phyloP scores from a whole-genome alignment of 30 jellyfish, hydroid and myxozoan species.

The Nemopilema nomurai region DNA sequence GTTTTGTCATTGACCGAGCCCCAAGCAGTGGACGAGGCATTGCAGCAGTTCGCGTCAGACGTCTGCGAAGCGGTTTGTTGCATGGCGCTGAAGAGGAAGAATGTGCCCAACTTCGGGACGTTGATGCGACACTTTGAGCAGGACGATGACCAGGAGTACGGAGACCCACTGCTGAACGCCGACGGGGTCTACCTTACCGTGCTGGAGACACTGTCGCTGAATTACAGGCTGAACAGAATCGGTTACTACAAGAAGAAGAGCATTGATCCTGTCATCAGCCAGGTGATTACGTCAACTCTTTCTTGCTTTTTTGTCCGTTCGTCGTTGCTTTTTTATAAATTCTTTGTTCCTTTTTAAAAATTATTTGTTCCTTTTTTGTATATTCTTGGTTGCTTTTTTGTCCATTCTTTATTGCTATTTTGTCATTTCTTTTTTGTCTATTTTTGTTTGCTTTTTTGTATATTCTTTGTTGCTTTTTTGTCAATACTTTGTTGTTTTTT shows the following conservation, averaged over 20 bases:
- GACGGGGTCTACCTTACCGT: constrained; percentile 96
- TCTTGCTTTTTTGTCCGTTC: neutral
- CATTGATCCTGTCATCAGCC: constrained; percentile 54
- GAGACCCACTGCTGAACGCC: constrained; percentile 86
- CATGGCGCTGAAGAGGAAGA: constrained; percentile 93
- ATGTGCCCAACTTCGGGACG: constrained; percentile 97
- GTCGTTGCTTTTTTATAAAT: neutral
- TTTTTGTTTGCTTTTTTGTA: too few relatives aligned
- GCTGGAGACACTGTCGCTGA: constrained; percentile 68
- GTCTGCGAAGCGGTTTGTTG: constrained; percentile 99
- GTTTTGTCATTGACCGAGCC: constrained; percentile 88
- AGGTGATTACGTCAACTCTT: constrained; percentile 50
- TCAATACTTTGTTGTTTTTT: too few relatives aligned
- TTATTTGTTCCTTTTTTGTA: neutral
- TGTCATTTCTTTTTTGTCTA: too few relatives aligned
- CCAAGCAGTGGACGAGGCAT: constrained; percentile 89
- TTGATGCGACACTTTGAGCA: constrained; percentile 63
- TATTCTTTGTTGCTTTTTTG: too few relatives aligned
- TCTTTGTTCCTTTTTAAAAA: too few relatives aligned
- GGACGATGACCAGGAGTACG: constrained; percentile 59
- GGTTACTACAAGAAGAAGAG: constrained; percentile 78
- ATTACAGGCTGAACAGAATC: constrained; percentile 60
- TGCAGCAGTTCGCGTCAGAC: constrained; percentile 97
- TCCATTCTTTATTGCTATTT: too few relatives aligned
- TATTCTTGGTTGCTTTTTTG: neutral